phyloP scores from a whole-genome alignment of 2,113 vertebrate species.

The Crotalus viridis region DNA sequence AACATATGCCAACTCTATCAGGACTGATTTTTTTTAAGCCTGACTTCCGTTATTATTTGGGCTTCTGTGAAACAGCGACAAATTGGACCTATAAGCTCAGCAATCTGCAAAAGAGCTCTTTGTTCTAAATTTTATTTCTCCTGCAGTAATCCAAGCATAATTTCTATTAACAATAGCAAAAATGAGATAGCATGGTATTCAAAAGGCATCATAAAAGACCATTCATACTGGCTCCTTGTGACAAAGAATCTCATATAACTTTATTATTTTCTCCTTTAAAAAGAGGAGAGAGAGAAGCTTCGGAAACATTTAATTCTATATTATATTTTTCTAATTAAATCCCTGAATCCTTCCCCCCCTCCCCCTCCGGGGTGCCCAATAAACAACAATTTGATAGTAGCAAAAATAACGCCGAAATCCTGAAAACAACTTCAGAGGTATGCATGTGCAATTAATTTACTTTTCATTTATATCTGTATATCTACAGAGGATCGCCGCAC shows the following conservation, averaged over 20 bases:
- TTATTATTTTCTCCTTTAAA: conserved; percentile 40
- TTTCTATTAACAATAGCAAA: conserved; percentile 68
- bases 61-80: conserved; percentile 59
- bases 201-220: conserved; percentile 54
- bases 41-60: conserved; percentile 59
- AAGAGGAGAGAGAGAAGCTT: not conserved
- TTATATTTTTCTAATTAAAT: conserved; percentile 67
- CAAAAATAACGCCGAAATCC: conserved; percentile 42
- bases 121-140: conserved; percentile 65
- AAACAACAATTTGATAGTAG: conserved; percentile 50
- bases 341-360: conserved; percentile 59
- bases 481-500: conserved; percentile 58
- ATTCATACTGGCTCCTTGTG: conserved; percentile 44
- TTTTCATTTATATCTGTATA: conserved; percentile 60
- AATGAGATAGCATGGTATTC: conserved; percentile 52
- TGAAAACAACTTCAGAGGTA: conserved; percentile 53
- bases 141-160: conserved; percentile 52
- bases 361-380: conserved; percentile 43
- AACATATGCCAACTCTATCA: conserved; percentile 55
- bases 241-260: conserved; percentile 46
- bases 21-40: conserved; percentile 71
- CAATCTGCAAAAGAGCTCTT: conserved; percentile 61
- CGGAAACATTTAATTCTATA: conserved; percentile 64
- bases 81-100: conserved; percentile 55
- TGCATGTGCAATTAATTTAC: conserved; percentile 58